phyloP scores from a whole-genome alignment of 1,140 invertebrate species.

The Bicyclus anynana region DNA sequence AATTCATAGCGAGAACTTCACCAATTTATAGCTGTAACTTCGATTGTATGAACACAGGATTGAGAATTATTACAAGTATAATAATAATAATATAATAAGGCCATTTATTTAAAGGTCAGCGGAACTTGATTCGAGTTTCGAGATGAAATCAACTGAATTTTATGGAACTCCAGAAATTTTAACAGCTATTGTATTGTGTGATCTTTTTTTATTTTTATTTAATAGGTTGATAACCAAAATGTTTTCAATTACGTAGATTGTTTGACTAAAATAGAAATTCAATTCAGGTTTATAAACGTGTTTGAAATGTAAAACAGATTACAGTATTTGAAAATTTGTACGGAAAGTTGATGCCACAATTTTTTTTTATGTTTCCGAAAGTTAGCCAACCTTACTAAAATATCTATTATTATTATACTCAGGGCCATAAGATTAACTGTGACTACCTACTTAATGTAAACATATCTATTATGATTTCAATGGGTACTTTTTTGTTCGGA shows the following conservation, averaged over 20 bases:
- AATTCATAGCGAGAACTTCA: too few relatives aligned
- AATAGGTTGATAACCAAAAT: too few relatives aligned
- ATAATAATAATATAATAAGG: slow-evolving; percentile 52
- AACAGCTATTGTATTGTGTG: neutral
- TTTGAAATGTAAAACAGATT: neutral
- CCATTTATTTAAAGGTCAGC: slow-evolving; percentile 64
- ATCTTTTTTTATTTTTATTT: neutral
- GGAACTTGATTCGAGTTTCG: slow-evolving; percentile 55
- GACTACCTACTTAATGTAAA: too few relatives aligned
- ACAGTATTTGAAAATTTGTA: neutral
- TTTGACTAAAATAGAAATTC: neutral
- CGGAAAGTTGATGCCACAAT: too few relatives aligned
- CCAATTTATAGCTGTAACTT: slow-evolving; percentile 20
- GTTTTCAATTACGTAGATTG: too few relatives aligned
- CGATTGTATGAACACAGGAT: neutral
- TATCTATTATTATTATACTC: too few relatives aligned
- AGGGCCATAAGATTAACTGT: too few relatives aligned
- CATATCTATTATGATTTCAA: too few relatives aligned
- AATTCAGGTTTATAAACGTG: neutral
- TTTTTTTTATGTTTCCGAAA: too few relatives aligned
- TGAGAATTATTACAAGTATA: slow-evolving; percentile 20
- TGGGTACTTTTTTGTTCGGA: too few relatives aligned
- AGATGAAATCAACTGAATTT: slow-evolving; percentile 41
- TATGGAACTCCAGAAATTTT: slow-evolving; percentile 37
- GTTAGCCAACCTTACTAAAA: too few relatives aligned